phyloP scores from a whole-genome alignment of 2,888 invertebrate species.

The Cosmia pyralina region DNA sequence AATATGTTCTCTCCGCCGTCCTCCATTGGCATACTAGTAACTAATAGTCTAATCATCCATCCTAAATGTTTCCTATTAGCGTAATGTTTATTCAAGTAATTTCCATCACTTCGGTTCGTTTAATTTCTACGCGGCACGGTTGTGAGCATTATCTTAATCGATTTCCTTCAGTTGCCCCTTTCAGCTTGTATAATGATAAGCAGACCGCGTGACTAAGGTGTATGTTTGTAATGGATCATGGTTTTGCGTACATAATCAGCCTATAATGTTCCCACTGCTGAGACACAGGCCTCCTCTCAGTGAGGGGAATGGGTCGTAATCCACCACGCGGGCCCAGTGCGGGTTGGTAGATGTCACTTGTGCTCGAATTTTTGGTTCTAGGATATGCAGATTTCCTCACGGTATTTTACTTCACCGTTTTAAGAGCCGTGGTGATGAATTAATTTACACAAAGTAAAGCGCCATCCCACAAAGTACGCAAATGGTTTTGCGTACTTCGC shows the following conservation, averaged over 20 bases:
- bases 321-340: no score
- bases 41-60: not conserved
- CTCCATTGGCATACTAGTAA: not conserved
- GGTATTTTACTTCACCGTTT: no score
- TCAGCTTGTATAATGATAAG: conserved; percentile 40
- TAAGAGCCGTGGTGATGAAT: no score
- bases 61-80: conserved; percentile 6
- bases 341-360: no score
- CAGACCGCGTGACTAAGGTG: conserved; percentile 18
- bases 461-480: no score
- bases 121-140: conserved; percentile 24
- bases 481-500: conserved; percentile 10
- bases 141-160: conserved; percentile 52
- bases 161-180: conserved; percentile 50
- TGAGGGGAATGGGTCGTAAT: no score
- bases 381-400: no score
- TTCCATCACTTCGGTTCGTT: conserved; percentile 25
- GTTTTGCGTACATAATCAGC: conserved; percentile 16
- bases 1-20: not conserved
- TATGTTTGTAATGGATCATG: not conserved
- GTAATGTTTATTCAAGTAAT: conserved; percentile 9
- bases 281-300: no score
- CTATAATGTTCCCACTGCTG: no score
- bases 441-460: no score
- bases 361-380: no score